These are phyloP conservation scores for Acipenser transmontanus DNA, from an alignment of 2,797 vertebrate genomes.

Conservation along the genomic window DNA sequence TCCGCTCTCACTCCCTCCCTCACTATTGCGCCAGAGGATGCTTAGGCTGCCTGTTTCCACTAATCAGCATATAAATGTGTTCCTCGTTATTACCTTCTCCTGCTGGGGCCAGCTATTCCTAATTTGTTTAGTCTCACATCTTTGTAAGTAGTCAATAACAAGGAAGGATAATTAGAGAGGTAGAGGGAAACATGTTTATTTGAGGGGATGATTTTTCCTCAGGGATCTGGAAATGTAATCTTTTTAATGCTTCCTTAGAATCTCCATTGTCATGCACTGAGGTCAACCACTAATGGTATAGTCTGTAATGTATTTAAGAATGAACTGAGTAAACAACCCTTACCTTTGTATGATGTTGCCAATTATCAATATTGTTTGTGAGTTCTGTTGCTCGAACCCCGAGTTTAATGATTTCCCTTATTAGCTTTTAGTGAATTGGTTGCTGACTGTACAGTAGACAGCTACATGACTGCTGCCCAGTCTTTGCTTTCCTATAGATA, in stretches of 20 bases:
- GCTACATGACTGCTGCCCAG: too few relatives aligned
- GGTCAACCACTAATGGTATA: neutral
- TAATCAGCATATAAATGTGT: neutral
- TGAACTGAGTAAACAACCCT: too few relatives aligned
- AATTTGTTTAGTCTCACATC: neutral
- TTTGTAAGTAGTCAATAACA: neutral
- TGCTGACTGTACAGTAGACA: too few relatives aligned
- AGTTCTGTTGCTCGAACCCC: too few relatives aligned
- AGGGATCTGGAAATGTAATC: neutral
- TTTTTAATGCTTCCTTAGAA: neutral
- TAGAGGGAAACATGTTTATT: neutral
- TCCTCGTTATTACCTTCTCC: neutral
- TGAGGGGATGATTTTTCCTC: neutral
- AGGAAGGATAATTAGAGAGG: neutral
- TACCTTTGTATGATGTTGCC: too few relatives aligned
- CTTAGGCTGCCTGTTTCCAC: neutral
- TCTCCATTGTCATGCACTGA: neutral
- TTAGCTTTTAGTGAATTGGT: too few relatives aligned
- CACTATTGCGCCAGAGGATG: neutral
- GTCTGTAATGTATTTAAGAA: neutral
- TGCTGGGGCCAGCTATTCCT: neutral
- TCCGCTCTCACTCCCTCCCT: neutral
- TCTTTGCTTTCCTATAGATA: too few relatives aligned
- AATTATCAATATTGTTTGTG: too few relatives aligned
- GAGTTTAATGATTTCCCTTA: too few relatives aligned